These are phyloP conservation scores for Hirundo rustica DNA, from an alignment of 2,797 vertebrate genomes.

Conservation along the genomic window DNA sequence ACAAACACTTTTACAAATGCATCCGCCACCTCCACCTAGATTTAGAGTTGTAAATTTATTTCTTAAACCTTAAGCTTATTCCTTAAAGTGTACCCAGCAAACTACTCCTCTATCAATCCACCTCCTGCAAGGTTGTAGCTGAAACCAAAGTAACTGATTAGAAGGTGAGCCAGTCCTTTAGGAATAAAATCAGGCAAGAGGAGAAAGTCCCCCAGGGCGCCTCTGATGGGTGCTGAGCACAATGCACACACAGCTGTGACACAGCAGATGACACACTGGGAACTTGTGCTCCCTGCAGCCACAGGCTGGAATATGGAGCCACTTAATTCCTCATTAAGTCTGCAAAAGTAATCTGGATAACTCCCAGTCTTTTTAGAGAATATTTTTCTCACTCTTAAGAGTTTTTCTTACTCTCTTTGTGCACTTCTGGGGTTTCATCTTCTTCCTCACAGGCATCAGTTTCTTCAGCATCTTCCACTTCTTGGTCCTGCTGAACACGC, in stretches of 20 bases:
- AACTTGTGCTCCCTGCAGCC: not conserved
- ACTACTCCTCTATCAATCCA: not conserved
- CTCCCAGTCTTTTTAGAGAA: not conserved
- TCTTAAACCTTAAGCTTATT: not conserved
- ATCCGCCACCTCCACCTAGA: not conserved
- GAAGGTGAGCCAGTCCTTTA: not conserved
- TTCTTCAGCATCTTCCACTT: conserved; percentile 64
- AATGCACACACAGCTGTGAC: not conserved
- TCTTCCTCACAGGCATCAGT: conserved; percentile 64
- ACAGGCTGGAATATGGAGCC: not conserved
- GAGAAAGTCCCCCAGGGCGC: not conserved
- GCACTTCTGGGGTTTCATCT: conserved; percentile 73
- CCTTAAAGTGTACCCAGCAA: not conserved
- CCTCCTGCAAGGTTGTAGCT: not conserved
- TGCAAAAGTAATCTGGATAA: not conserved
- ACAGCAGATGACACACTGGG: not conserved
- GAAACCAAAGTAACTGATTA: not conserved
- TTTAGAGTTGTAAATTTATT: not conserved
- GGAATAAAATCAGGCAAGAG: not conserved
- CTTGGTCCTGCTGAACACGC: conserved; percentile 53
- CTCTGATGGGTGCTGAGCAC: not conserved
- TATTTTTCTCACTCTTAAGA: too few species aligned
- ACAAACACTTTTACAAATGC: not conserved
- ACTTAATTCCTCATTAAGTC: not conserved
- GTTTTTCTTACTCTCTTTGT: conserved; percentile 75